Evolutionary conservation across 1,140 invertebrate genomes (phyloP).

Genomic region (Berghia stephanieae): DNA sequence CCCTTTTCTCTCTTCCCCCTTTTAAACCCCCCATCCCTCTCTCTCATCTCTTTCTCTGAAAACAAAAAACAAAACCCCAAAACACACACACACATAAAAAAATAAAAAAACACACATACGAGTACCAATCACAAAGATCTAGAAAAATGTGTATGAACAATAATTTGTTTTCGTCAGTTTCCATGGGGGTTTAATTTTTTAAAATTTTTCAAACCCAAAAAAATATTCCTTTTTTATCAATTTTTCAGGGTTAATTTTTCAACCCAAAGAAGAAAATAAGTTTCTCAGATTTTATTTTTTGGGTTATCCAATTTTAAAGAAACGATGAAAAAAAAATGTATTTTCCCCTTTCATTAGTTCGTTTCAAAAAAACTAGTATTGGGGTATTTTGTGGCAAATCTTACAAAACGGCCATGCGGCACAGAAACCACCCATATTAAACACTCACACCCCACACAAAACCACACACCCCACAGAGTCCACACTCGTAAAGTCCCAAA

Average conservation of each 20-base stretch:
- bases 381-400: too few species aligned
- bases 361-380: too few species aligned
- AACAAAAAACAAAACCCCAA: slow-evolving; percentile 19
- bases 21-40: not conserved
- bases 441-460: too few species aligned
- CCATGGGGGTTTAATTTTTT: slow-evolving; percentile 13
- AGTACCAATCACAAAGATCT: not conserved
- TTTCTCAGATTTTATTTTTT: not conserved
- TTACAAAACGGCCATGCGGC: too few species aligned
- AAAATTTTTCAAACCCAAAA: too few species aligned
- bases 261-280: not conserved
- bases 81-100: slow-evolving; percentile 33
- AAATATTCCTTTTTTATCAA: not conserved
- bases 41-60: not conserved
- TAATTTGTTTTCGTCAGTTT: not conserved
- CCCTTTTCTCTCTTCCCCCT: not conserved
- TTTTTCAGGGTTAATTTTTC: not conserved
- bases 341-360: too few species aligned
- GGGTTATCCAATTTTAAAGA: too few species aligned
- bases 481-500: too few species aligned
- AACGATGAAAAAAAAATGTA: too few species aligned
- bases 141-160: not conserved
- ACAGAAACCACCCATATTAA: too few species aligned
- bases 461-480: too few species aligned
- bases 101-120: not conserved